Base-by-base conservation (phyloP, 2,888 invertebrate genomes). In the Drosophila leonis region DNA sequence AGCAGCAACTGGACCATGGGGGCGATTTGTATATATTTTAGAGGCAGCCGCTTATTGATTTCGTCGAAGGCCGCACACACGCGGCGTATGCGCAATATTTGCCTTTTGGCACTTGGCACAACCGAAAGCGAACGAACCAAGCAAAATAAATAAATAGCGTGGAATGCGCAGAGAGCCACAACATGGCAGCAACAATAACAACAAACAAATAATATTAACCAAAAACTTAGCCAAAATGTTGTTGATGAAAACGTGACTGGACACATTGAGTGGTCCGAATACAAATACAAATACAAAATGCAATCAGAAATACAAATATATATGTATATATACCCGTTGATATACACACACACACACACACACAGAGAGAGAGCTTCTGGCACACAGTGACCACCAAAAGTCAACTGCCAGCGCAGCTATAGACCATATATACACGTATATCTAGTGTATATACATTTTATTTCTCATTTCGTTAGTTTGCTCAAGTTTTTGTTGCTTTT, bases 191-290 rank as follows among this genome's bases (percentile, higher is more conserved):
- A 44, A 2, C 42, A 24, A 42, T 62, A 80, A 81, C 82, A 78
- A 51, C 77, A 81, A 80, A 67, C 65, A 81, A 81, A 84, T 85
- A 82, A 86, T 83, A 86, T 82, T 86, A 82, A 86, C 82, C 82
- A 80, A 83, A 85, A 86, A 86, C 87, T 83, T 73, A 86, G 83
- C 78, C 81, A 72, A 85, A 85, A 85, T 84, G 52, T 82, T 82
- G 65, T 79, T 82, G 76, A 83, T 83, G 78, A 78, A 80, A 83
- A 83, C 84, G 87, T 83, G 87, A 87, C 87, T 81, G 72, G 70
- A 72, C 82, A 79, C 83, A 74, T 61, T 82, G 82, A 78, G 82
- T 82, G 82, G 59, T 24, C 60, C 51, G 42, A 46, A 51, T 49
- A 48, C 49, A 80, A 52, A 64, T 54, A 64, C 60, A 66, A 31